A percentile compares a stretch with the other conserved stretches of the same genome.
These are phyloP conservation scores for Heliothis peltigera DNA, from an alignment of 2,888 invertebrate genomes.

Conservation along the genomic window DNA sequence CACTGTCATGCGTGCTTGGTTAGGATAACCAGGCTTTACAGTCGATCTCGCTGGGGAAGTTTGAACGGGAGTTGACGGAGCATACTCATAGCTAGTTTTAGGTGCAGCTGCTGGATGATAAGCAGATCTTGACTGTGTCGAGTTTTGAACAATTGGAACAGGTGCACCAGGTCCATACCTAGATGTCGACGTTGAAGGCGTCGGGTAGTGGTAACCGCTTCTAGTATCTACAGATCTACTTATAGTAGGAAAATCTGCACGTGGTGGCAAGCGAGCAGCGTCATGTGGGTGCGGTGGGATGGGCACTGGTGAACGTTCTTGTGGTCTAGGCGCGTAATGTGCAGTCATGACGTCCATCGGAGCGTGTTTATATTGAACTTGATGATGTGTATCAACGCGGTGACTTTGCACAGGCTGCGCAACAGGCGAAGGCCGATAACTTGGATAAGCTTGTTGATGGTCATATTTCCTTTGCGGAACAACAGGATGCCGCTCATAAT, in stretches of 20 bases:
- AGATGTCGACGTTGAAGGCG: constrained; percentile 81
- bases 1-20: constrained; percentile 85
- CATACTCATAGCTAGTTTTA: constrained; percentile 80
- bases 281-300: constrained; percentile 76
- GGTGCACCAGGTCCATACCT: constrained; percentile 74
- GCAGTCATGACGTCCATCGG: constrained; percentile 74
- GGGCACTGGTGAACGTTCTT: constrained; percentile 78
- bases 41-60: constrained; percentile 80
- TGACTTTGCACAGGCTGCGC: constrained; percentile 78
- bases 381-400: constrained; percentile 79
- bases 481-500: constrained; percentile 80
- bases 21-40: constrained; percentile 80
- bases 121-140: constrained; percentile 72
- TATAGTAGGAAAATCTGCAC: constrained; percentile 76
- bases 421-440: constrained; percentile 78
- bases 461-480: constrained; percentile 83
- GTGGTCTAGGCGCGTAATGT: constrained; percentile 76
- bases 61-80: constrained; percentile 76
- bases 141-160: constrained; percentile 76
- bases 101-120: constrained; percentile 76
- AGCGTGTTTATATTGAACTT: constrained; percentile 79
- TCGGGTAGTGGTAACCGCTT: constrained; percentile 77
- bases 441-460: constrained; percentile 84
- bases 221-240: constrained; percentile 75
- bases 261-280: constrained; percentile 73